Percentiles rank a stretch among this genome's conserved stretches.
phyloP scores from a whole-genome alignment of 2,888 invertebrate species.

The Epinotia nisella region DNA sequence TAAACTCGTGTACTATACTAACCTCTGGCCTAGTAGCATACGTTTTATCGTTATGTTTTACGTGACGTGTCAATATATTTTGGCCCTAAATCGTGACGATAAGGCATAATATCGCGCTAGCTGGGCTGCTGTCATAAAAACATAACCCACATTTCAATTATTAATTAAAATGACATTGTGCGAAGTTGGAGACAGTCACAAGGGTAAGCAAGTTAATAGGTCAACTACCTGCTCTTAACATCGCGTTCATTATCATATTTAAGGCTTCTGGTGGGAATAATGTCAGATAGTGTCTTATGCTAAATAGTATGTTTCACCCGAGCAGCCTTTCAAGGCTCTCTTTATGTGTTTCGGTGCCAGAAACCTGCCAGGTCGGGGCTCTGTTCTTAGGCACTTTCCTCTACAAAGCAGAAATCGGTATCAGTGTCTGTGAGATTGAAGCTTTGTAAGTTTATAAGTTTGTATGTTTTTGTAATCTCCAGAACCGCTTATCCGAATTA shows the following conservation, averaged over 20 bases:
- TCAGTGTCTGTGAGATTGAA: too few species aligned
- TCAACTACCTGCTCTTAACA: slow-evolving; percentile 11
- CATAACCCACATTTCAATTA: slow-evolving; percentile 51
- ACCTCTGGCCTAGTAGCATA: too few species aligned
- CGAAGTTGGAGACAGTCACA: slow-evolving; percentile 24
- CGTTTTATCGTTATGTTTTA: too few species aligned
- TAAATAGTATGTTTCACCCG: background rate
- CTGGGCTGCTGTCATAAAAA: slow-evolving; percentile 61
- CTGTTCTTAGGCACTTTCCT: background rate
- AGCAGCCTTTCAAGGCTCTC: background rate
- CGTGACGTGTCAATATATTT: too few species aligned
- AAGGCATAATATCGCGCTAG: too few species aligned
- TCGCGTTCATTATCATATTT: slow-evolving; percentile 6
- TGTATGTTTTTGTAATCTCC: too few species aligned
- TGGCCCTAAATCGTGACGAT: background rate
- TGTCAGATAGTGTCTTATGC: background rate
- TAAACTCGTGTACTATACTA: too few species aligned
- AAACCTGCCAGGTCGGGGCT: background rate
- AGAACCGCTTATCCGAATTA: too few species aligned
- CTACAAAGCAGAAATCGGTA: background rate
- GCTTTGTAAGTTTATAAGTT: too few species aligned
- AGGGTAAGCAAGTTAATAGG: slow-evolving; percentile 15
- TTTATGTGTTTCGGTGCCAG: background rate
- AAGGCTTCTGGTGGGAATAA: background rate
- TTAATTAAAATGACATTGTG: slow-evolving; percentile 10